phyloP scores from a whole-genome alignment of 2,797 vertebrate genomes.

The Austrolebias charrua region DNA sequence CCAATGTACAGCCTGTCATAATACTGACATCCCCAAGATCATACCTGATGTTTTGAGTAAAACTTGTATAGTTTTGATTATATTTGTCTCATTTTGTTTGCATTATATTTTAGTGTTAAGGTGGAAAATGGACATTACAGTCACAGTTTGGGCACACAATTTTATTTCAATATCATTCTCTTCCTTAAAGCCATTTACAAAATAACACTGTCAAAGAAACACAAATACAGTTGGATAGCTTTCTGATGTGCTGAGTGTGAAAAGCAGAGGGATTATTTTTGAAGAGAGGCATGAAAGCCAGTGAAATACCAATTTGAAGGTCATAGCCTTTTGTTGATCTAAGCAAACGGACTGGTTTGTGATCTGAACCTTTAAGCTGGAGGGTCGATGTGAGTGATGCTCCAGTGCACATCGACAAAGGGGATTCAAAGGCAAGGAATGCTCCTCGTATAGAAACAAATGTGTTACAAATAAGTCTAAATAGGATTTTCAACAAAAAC shows the following conservation, averaged over 20 bases:
- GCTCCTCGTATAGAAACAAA: constrained; percentile 23
- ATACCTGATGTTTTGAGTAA: constrained; percentile 10
- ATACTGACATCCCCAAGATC: constrained; percentile 26
- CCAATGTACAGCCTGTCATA: constrained; percentile 45
- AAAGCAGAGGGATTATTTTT: constrained; percentile 50
- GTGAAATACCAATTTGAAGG: constrained; percentile 76
- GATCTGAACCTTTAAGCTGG: constrained; percentile 69
- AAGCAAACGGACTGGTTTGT: constrained; percentile 65
- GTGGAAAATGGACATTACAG: constrained; percentile 27
- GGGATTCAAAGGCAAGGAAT: constrained; percentile 24
- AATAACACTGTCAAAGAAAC: constrained; percentile 25
- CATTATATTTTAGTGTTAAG: constrained; percentile 13
- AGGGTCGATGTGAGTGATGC: constrained; percentile 47
- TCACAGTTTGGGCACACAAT: constrained; percentile 8
- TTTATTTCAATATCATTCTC: constrained; percentile 17
- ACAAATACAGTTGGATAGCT: constrained; percentile 12
- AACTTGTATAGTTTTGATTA: constrained; percentile 34
- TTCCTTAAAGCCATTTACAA: constrained; percentile 17
- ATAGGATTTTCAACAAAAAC: constrained; percentile 8
- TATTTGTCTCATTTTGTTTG: constrained; percentile 14
- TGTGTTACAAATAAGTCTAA: constrained; percentile 29
- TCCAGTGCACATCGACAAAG: constrained; percentile 12
- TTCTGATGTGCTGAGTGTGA: constrained; percentile 32
- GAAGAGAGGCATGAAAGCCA: constrained; percentile 66
- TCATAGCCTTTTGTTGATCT: constrained; percentile 74